Evolutionary conservation across 2,113 vertebrate species (phyloP), one percentile per base, ranked within the genome.

Genomic region (Anolis sagrei): DNA sequence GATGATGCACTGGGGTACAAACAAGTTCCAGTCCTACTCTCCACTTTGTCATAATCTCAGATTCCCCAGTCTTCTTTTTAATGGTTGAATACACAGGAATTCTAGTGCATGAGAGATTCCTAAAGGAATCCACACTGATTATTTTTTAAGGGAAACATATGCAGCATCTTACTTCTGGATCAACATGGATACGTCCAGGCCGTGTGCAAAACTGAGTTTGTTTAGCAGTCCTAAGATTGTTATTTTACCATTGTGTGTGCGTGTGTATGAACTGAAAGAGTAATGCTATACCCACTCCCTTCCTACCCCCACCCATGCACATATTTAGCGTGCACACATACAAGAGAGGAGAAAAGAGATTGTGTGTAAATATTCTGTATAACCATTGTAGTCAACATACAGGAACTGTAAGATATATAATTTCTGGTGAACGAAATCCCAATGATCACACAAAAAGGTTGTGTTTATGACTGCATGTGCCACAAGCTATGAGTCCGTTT

Each of bases 71-170:
- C 80, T 86, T 36, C 84, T 74, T 86, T 86, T 86, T 86, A 86
- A 78, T 86, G 84, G 84, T 86, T 81, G 81, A 81, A 81, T 75
- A 62, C 23, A 49, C 69, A 86, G 78, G 54, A 75, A 74, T 86
- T 27, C 70, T 51, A 81, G 32, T 66, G 39, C 78, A 75, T 66
- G n/a, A 34, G 44, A 39, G 54, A 74, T 44, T 86, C 84, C 66
- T 62, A 75, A 70, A 64, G 68, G 78, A 86, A 81, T 81, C 70
- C 58, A 86, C 84, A 10, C 78, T 81, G 70, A 86, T 81, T 86
- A 80, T 61, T n/a, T n/a, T 86, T 86, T 80, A 86, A 86, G 70
- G 69, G 21, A 81, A 81, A 86, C 84, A 86, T 80, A 80, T 81
- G 84, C 78, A 51, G 61, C 18, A n/a, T 27, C 44, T 54, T 29